phyloP scores from a whole-genome alignment of 2,113 vertebrate genomes.

The Himantopus leucocephalus region DNA sequence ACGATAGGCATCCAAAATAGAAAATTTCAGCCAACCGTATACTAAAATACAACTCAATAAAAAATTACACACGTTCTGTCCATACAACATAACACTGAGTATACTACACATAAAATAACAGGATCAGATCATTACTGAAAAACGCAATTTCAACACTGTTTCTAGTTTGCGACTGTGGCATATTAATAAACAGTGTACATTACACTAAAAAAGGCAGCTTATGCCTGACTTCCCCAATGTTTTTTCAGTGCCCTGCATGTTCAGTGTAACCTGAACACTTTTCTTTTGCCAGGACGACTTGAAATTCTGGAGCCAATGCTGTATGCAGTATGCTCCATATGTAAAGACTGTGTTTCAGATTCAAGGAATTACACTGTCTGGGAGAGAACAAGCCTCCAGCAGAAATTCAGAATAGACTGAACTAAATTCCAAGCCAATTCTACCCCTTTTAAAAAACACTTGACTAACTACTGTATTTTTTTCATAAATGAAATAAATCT shows the following conservation, averaged over 20 bases:
- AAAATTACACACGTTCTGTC: neutral
- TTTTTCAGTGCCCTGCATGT: neutral
- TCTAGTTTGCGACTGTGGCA: neutral
- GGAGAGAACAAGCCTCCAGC: neutral
- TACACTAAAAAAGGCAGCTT: neutral
- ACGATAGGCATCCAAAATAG: neutral
- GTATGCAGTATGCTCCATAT: neutral
- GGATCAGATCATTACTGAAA: neutral
- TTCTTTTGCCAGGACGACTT: neutral
- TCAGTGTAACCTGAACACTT: neutral
- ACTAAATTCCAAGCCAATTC: neutral
- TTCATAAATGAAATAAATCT: neutral
- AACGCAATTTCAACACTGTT: neutral
- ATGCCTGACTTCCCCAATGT: neutral
- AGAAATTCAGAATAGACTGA: neutral
- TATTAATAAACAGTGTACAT: too few species aligned
- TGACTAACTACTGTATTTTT: neutral
- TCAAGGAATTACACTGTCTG: neutral
- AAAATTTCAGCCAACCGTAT: neutral
- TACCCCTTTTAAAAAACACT: neutral
- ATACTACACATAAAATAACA: neutral
- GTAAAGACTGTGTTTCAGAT: neutral
- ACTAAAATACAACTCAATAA: neutral
- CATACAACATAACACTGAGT: neutral
- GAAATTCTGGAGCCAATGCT: neutral